phyloP scores from a whole-genome alignment of 92 coral and sea anemone genomes.

The Virgularia gustaviana region DNA sequence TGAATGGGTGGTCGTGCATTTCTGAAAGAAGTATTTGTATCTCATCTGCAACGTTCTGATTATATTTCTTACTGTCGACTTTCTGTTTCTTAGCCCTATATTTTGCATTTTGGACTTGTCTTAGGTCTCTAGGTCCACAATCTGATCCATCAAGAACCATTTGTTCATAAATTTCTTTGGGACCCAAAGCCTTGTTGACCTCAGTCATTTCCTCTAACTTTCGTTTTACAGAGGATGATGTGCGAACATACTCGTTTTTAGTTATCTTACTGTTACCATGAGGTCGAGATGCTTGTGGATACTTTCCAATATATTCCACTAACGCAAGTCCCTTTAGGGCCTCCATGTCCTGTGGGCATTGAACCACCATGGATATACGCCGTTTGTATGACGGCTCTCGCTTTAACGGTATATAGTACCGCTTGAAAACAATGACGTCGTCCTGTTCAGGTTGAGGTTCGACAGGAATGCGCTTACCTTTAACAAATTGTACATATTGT shows the following conservation, averaged over 20 bases:
- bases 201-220: conserved; percentile 3
- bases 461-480: neutral
- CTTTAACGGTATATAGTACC: neutral
- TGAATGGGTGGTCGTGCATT: conserved; percentile 2
- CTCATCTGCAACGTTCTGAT: neutral
- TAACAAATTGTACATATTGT: neutral
- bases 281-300: neutral
- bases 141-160: neutral
- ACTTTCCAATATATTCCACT: conserved; percentile 12
- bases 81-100: neutral
- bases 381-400: conserved; percentile 11
- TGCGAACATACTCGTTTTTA: conserved; percentile 9
- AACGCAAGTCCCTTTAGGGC: neutral
- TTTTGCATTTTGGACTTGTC: neutral
- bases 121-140: neutral
- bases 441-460: neutral
- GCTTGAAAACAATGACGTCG: conserved; percentile 11
- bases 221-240: conserved; percentile 14
- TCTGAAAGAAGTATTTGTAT: neutral
- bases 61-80: neutral
- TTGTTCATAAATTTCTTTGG: neutral
- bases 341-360: neutral
- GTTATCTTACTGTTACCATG: conserved; percentile 19
- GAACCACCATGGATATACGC: neutral
- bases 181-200: too few relatives aligned